Conservation (phyloP, 1,140 invertebrate genomes). For the Drosophila baimaii region DNA sequence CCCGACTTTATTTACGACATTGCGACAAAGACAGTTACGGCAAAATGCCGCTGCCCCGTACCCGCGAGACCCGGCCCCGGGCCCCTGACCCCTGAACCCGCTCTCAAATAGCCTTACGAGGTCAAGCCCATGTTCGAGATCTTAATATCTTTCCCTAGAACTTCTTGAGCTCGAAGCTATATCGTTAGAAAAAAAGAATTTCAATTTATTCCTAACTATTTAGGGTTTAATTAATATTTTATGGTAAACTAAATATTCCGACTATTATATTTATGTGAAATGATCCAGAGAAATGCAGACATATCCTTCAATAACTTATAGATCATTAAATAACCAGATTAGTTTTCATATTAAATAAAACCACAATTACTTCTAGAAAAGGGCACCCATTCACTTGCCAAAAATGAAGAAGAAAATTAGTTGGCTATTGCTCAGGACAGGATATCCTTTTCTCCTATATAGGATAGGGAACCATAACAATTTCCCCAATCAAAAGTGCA, state of each 20-base stretch:
- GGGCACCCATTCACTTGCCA: background rate
- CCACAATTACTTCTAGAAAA: background rate
- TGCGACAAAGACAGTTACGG: constrained; percentile 80
- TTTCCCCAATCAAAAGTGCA: constrained; percentile 6
- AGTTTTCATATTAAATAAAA: background rate
- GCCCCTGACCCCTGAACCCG: constrained; percentile 8
- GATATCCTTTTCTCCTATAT: no score
- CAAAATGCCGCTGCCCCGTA: constrained; percentile 66
- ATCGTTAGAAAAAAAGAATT: background rate
- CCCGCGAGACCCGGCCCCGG: constrained; percentile 34
- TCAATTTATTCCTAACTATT: no score
- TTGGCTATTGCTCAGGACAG: background rate
- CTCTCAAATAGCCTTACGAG: constrained; percentile 11
- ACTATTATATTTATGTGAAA: background rate
- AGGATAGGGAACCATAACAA: constrained; percentile 12
- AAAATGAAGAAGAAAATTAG: constrained; percentile 18
- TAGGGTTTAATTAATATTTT: background rate
- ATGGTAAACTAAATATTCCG: background rate
- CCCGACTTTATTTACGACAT: constrained; percentile 82
- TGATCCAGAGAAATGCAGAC: background rate
- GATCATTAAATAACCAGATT: background rate
- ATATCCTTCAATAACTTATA: background rate
- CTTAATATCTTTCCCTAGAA: background rate
- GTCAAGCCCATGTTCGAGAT: constrained; percentile 22
- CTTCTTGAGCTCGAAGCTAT: background rate